Evolutionary conservation across 2,888 invertebrate genomes (phyloP).

Genomic region (Aporophyla lueneburgensis): DNA sequence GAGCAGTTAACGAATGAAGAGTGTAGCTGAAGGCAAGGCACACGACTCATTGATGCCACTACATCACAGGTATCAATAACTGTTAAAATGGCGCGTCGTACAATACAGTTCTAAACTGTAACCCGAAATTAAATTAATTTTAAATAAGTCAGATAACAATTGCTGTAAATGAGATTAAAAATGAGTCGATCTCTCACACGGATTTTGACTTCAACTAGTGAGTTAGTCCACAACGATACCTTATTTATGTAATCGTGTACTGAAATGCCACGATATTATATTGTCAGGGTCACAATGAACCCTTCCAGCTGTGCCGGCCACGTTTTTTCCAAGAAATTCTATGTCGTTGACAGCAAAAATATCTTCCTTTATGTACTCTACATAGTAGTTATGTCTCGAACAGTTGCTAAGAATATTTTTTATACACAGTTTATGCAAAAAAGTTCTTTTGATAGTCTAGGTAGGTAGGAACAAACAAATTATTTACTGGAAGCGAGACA

Average conservation of each 20-base stretch:
- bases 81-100: constrained; percentile 4
- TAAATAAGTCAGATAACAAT: background rate
- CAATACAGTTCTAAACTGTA: background rate
- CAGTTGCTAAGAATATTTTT: background rate
- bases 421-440: constrained; percentile 9
- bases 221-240: constrained; percentile 24
- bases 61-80: constrained; percentile 1
- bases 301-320: constrained; percentile 27
- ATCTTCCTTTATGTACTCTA: background rate
- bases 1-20: background rate
- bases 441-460: constrained; percentile 11
- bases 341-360: constrained; percentile 35
- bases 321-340: constrained; percentile 24
- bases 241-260: constrained; percentile 12
- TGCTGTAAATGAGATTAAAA: background rate
- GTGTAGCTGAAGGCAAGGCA: background rate
- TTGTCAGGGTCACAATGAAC: constrained; percentile 33
- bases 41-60: background rate
- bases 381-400: background rate
- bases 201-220: constrained; percentile 11
- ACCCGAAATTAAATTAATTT: background rate
- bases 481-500: constrained; percentile 37
- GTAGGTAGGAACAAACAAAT: constrained; percentile 28
- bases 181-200: constrained; percentile 19
- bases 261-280: constrained; percentile 27